Percentiles rank a stretch among this genome's conserved stretches.
These are phyloP conservation scores for Neuroscelio doddi DNA, from an alignment of 2,888 invertebrate genomes.

Conservation along the genomic window DNA sequence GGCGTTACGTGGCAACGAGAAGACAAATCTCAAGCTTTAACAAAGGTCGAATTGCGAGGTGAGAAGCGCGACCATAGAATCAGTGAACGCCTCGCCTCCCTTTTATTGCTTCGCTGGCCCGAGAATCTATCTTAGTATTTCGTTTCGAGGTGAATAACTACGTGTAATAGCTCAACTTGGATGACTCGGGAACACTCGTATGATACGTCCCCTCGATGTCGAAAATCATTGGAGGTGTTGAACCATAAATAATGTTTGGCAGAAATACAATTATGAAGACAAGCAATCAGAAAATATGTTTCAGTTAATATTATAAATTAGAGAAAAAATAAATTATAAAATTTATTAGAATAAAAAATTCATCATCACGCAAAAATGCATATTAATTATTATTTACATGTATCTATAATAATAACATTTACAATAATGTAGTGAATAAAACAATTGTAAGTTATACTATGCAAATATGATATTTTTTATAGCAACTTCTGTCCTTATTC, in stretches of 20 bases:
- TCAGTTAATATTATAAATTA: no score
- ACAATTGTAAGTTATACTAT: no score
- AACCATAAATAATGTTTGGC: conserved; percentile 61
- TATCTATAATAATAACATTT: no score
- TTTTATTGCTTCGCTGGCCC: conserved; percentile 44
- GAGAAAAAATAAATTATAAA: no score
- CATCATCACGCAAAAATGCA: no score
- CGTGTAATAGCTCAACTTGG: conserved; percentile 52
- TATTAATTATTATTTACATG: no score
- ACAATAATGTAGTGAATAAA: no score
- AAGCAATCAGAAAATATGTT: conserved; percentile 6
- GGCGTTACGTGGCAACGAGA: conserved; percentile 46
- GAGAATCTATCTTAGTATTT: conserved; percentile 53
- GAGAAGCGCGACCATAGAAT: conserved; percentile 41
- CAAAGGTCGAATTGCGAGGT: conserved; percentile 44
- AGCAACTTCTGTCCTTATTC: no score
- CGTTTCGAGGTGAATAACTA: conserved; percentile 49
- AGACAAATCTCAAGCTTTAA: conserved; percentile 37
- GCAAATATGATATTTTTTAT: no score
- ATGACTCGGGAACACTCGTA: conserved; percentile 51
- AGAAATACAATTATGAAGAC: conserved; percentile 54
- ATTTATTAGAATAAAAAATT: no score
- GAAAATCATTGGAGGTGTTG: conserved; percentile 62
- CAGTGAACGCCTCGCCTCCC: conserved; percentile 45
- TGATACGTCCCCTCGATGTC: conserved; percentile 50